Evolutionary conservation across 2,888 invertebrate genomes (phyloP).

Genomic region (Macrosoma leucophasiata): DNA sequence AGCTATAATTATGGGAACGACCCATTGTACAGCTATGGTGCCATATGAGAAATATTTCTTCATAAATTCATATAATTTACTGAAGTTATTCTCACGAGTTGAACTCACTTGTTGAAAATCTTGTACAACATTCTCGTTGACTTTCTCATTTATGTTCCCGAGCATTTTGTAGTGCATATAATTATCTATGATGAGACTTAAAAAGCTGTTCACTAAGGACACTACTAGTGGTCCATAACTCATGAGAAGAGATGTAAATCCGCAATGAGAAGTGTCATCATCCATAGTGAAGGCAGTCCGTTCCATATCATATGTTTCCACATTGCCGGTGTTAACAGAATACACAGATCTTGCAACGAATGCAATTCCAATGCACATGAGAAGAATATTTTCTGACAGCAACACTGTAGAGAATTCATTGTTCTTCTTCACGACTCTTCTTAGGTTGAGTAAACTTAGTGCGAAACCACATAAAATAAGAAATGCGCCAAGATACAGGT

Average conservation of each 20-base stretch:
- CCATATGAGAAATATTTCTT: slow-evolving; percentile 48
- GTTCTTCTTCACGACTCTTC: slow-evolving; percentile 41
- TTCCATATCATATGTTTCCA: slow-evolving; percentile 36
- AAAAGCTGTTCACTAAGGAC: slow-evolving; percentile 60
- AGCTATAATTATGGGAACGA: slow-evolving; percentile 48
- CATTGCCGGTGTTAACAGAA: slow-evolving; percentile 37
- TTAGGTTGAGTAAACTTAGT: slow-evolving; percentile 52
- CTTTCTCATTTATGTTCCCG: slow-evolving; percentile 37
- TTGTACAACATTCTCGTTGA: slow-evolving; percentile 44
- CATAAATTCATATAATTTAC: slow-evolving; percentile 30
- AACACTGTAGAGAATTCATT: slow-evolving; percentile 43
- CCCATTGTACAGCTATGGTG: slow-evolving; percentile 55
- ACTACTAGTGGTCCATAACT: slow-evolving; percentile 58
- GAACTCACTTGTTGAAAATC: too few relatives aligned
- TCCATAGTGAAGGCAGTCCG: slow-evolving; percentile 29
- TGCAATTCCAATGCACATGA: slow-evolving; percentile 56
- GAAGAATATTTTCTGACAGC: slow-evolving; percentile 57
- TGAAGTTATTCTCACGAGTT: slow-evolving; percentile 35
- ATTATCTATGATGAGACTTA: slow-evolving; percentile 58
- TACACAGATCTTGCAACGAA: slow-evolving; percentile 46
- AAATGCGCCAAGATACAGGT: slow-evolving; percentile 55
- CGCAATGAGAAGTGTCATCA: slow-evolving; percentile 35
- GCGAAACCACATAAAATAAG: slow-evolving; percentile 52
- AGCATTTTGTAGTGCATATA: slow-evolving; percentile 61
- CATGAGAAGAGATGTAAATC: slow-evolving; percentile 42